Base-by-base conservation (phyloP, 2,888 invertebrate species). In the Phyllotreta striolata region DNA sequence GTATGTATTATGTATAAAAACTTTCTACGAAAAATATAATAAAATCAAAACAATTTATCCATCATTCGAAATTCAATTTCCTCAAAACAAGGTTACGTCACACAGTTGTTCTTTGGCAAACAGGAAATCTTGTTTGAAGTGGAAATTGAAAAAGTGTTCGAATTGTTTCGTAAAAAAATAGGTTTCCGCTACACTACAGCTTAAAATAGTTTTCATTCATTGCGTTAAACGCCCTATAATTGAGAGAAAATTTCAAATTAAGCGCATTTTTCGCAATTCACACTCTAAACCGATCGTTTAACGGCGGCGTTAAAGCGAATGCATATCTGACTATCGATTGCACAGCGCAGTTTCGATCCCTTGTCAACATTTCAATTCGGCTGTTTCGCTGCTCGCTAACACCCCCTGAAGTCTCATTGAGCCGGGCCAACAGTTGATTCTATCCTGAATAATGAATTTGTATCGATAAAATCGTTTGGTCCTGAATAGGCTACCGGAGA, bases 381-480 rank as follows among this genome's bases (percentile, higher is more conserved):
- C 12, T 56, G 38, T 46, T 38, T 56, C 46, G 14, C 10, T 46
- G 10, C 10, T 46, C 56, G 12, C 44, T 37, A 37, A 56, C 56
- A 13, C 56, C 40, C 24, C 37, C 55, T 38, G 56, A 56, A 56
- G 46, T 46, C 9, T 37, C 56, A 56, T 56, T 56, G 56, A 56
- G 44, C 56, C 37, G 24, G 13, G 44, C 51, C 56, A 62, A 55
- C 41, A 62, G 56, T 62, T 47, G 62, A 55, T 58, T 54, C 37
- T 34, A 34, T 41, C 38, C 46, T 62, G 62, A 62, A 62, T 62
- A 62, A 58, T 63, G 58, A 59, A 63, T 63, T 58, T 63, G 43
- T 58, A 38, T 52, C 40, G 63, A 63, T 58, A 58, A 57, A 63
- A 58, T 63, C 58, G 52, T 10, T 13, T 24, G 52, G 52, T 13